Evolutionary conservation across 2,888 invertebrate genomes (phyloP).

Genomic region (Pseudeuparius sepicola): DNA sequence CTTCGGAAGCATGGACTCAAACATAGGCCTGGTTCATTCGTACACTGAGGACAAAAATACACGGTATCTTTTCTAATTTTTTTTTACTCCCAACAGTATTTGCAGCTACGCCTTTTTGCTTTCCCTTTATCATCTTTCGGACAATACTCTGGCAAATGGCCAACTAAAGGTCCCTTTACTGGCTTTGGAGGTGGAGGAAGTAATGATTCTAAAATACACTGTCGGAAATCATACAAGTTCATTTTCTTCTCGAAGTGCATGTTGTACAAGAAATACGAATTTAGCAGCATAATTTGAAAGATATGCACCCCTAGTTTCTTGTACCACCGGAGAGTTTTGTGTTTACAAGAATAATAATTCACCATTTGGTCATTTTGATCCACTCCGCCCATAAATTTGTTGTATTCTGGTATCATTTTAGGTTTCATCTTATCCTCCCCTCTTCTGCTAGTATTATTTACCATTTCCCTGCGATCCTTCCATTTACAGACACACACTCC

Average conservation of each 20-base stretch:
- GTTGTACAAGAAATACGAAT: constrained; percentile 19
- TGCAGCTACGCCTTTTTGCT: constrained; percentile 4
- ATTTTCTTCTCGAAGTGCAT: constrained; percentile 5
- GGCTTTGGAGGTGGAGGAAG: too few relatives aligned
- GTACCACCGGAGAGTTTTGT: constrained; percentile 20
- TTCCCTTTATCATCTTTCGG: constrained; percentile 4
- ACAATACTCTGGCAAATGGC: constrained; percentile 4
- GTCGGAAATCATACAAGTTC: constrained; percentile 4
- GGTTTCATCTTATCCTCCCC: constrained; percentile 1
- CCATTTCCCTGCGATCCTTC: constrained; percentile 21
- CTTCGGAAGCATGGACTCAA: constrained; percentile 4
- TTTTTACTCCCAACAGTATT: constrained; percentile 3
- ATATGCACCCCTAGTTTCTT: constrained; percentile 21
- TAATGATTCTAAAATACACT: background rate
- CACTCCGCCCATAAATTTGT: constrained; percentile 1
- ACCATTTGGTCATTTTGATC: constrained; percentile 16
- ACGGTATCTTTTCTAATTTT: constrained; percentile 3
- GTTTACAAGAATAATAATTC: constrained; percentile 19
- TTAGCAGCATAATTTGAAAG: constrained; percentile 20
- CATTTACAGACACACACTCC: constrained; percentile 21
- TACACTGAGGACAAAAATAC: too few relatives aligned
- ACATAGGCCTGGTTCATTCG: constrained; percentile 4
- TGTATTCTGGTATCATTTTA: background rate
- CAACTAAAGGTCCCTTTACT: background rate
- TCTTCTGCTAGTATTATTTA: constrained; percentile 8